Percentiles rank a stretch among this genome's conserved stretches.
These are phyloP conservation scores for Strigamia crassipes DNA, from an alignment of 2,888 invertebrate species.

Conservation along the genomic window DNA sequence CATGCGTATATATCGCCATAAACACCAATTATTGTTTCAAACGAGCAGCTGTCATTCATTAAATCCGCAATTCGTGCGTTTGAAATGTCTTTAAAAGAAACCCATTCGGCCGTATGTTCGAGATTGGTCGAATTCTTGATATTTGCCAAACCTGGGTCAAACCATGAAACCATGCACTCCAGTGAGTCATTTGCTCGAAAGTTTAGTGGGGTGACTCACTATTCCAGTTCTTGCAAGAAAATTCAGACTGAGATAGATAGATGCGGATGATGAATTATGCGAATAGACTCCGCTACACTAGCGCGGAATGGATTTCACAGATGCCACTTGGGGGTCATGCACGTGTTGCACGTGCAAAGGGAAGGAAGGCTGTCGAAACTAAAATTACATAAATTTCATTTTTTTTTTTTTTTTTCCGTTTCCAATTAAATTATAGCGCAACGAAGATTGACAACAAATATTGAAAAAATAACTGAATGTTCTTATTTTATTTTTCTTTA, in stretches of 20 bases:
- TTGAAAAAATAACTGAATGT: no score
- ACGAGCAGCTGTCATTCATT: neutral
- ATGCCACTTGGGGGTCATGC: constrained; percentile 15
- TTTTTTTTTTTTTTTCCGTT: no score
- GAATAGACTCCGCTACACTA: neutral
- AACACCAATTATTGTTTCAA: neutral
- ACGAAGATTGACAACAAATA: no score
- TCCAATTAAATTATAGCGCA: no score
- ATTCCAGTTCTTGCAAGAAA: neutral
- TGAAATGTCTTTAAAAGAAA: no score
- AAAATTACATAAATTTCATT: neutral
- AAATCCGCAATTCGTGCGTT: neutral
- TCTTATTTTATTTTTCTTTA: neutral
- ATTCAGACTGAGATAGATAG: neutral
- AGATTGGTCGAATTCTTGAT: no score
- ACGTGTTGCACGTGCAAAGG: constrained; percentile 12
- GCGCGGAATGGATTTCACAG: neutral
- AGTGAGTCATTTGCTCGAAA: neutral
- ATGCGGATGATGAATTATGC: neutral
- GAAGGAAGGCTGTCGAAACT: neutral
- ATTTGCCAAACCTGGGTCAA: no score
- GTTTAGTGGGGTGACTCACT: neutral
- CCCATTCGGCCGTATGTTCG: no score
- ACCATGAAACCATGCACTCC: neutral
- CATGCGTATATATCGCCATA: no score